Conservation (phyloP, 2,888 invertebrate genomes). For the Arctia plantaginis region DNA sequence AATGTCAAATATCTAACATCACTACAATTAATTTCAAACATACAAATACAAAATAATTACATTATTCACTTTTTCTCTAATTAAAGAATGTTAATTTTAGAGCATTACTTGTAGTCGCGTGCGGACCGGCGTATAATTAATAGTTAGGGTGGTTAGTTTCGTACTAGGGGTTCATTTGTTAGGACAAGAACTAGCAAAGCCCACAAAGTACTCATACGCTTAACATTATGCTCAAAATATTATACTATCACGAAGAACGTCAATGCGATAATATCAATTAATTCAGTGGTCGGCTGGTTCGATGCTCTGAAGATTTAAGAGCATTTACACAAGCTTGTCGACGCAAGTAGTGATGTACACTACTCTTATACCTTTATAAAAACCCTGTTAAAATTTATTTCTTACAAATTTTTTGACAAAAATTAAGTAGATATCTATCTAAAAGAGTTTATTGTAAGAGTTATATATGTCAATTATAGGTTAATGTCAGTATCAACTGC, state of each 20-base stretch:
- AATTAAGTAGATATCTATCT: background rate
- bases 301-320: constrained; percentile 30
- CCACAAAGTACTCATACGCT: constrained; percentile 17
- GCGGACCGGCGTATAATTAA: constrained; percentile 41
- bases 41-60: background rate
- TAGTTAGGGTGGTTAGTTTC: constrained; percentile 38
- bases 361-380: constrained; percentile 35
- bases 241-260: constrained; percentile 17
- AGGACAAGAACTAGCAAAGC: constrained; percentile 31
- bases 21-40: background rate
- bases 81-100: constrained; percentile 25
- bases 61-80: background rate
- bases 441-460: background rate
- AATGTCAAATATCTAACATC: background rate
- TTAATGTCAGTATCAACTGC: background rate
- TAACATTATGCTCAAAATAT: constrained; percentile 23
- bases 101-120: constrained; percentile 37
- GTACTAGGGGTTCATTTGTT: constrained; percentile 39
- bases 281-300: constrained; percentile 15
- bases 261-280: constrained; percentile 28
- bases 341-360: constrained; percentile 30
- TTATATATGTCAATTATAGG: background rate
- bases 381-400: constrained; percentile 26
- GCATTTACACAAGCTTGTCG: constrained; percentile 22
- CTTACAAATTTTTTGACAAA: constrained; percentile 10